A percentile compares a stretch with the other conserved stretches of the same genome.
Conservation (phyloP, 2,888 invertebrate species). For the Coecobrya sp. region DNA sequence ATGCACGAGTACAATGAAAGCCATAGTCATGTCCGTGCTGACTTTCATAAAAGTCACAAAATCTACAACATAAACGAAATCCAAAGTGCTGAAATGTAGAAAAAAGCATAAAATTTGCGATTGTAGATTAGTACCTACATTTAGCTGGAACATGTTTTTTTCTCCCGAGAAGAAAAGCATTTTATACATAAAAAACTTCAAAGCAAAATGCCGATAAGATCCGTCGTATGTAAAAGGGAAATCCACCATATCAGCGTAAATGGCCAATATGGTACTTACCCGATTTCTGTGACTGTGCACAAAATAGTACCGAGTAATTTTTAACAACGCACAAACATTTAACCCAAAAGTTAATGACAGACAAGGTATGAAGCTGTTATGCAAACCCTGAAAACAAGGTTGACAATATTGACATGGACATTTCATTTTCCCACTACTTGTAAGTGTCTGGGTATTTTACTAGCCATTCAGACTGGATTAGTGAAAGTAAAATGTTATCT, state of each 20-base stretch:
- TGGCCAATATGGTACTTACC: too few relatives aligned
- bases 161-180: neutral
- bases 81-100: neutral
- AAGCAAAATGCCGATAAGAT: neutral
- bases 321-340: neutral
- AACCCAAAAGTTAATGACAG: slow-evolving; percentile 4
- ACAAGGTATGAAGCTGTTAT: slow-evolving; percentile 21
- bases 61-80: neutral
- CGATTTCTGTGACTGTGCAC: too few relatives aligned
- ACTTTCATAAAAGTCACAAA: too few relatives aligned
- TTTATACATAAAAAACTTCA: slow-evolving; percentile 41
- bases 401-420: slow-evolving; percentile 18
- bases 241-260: too few relatives aligned
- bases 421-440: neutral
- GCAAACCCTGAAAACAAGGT: slow-evolving; percentile 64
- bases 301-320: too few relatives aligned
- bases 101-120: neutral
- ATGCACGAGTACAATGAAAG: neutral
- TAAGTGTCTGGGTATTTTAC: neutral
- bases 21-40: too few relatives aligned
- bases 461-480: neutral
- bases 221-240: neutral
- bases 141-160: neutral
- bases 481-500: neutral
- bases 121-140: neutral